Evolutionary conservation across 37 sponge, comb jelly and placozoan species (phyloP).

Genomic region (Ianthella basta): DNA sequence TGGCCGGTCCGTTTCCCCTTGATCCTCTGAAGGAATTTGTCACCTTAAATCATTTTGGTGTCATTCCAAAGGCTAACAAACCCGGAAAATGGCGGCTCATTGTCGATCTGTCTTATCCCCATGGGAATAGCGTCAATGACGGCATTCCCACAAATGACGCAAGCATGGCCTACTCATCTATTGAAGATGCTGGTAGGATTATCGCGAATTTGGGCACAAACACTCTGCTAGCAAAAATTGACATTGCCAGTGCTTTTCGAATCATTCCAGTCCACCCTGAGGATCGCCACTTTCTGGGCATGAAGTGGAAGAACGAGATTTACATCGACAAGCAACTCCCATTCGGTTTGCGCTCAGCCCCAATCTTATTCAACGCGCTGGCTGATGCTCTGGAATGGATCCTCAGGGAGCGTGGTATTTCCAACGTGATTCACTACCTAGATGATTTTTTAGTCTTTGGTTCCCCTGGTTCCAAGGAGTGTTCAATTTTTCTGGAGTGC

Average conservation of each 20-base stretch:
- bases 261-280: slow-evolving; percentile 45
- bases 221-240: slow-evolving; percentile 29
- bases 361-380: not conserved
- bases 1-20: slow-evolving; percentile 13
- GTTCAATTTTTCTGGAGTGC: not conserved
- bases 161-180: slow-evolving; percentile 8
- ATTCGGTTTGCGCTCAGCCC: slow-evolving; percentile 7
- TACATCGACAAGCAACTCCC: not conserved
- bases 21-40: not conserved
- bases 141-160: slow-evolving; percentile 8
- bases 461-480: not conserved
- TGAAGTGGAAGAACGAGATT: not conserved
- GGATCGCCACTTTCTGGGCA: slow-evolving; percentile 34
- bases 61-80: slow-evolving; percentile 34
- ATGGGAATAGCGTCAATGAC: slow-evolving; percentile 38
- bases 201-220: not conserved
- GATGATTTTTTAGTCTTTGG: not conserved
- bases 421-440: not conserved
- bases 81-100: slow-evolving; percentile 47
- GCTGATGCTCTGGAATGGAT: not conserved
- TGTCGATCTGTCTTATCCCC: slow-evolving; percentile 48
- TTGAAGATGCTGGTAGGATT: slow-evolving; percentile 2
- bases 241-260: slow-evolving; percentile 37
- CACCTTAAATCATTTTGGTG: slow-evolving; percentile 31
- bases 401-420: not conserved